Conservation (phyloP, 2,113 vertebrate species). For the Lepus americanus region DNA sequence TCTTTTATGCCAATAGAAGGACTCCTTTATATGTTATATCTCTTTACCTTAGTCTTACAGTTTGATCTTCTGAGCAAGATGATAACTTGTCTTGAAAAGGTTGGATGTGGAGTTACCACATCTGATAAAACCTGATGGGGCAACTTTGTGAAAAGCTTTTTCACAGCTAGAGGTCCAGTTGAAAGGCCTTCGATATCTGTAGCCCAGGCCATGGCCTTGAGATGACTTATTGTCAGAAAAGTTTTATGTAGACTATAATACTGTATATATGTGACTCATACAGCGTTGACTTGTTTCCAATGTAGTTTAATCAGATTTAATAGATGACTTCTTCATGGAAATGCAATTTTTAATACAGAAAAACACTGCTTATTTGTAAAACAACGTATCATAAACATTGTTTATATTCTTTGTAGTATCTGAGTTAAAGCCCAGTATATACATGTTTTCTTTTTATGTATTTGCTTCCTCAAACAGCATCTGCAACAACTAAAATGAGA, state of each 20-base stretch:
- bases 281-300: conserved; percentile 20
- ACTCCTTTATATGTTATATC: conserved; percentile 16
- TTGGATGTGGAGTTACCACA: not conserved
- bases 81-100: conserved; percentile 61
- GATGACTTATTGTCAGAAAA: conserved; percentile 24
- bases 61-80: conserved; percentile 44
- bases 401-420: conserved; percentile 70
- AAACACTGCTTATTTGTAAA: conserved; percentile 77
- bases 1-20: conserved; percentile 73
- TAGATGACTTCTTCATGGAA: conserved; percentile 48
- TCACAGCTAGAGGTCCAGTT: not conserved
- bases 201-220: not conserved
- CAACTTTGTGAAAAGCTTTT: conserved; percentile 8
- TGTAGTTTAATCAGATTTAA: not conserved
- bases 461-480: conserved; percentile 40
- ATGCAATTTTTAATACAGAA: conserved; percentile 63
- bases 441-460: conserved; percentile 18
- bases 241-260: conserved; percentile 36
- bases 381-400: conserved; percentile 78
- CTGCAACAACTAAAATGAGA: conserved; percentile 30
- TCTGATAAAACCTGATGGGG: conserved; percentile 30
- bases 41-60: conserved; percentile 63
- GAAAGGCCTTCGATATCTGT: not conserved
- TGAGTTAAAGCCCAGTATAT: conserved; percentile 58
- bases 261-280: not conserved